Base-by-base conservation (phyloP, 2,888 invertebrate species). In the Acrobeloides nanus region DNA sequence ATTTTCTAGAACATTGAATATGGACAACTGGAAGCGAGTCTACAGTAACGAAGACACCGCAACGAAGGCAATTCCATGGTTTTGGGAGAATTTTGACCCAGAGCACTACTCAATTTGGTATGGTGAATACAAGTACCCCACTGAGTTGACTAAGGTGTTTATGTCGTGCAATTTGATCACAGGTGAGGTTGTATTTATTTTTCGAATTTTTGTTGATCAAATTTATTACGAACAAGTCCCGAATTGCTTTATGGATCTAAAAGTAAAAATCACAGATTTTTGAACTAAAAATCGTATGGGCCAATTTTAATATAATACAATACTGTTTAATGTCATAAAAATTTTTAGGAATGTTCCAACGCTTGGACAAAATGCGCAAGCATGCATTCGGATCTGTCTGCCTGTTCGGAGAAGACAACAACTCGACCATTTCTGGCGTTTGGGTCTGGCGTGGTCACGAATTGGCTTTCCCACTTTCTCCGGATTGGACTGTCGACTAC, bases 371-470 rank as follows among this genome's bases (percentile, higher is more conserved):
- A 80, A 85, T 97, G 87, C 84, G 92, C 68, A 97, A 97, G 80
- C 84, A 86, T 74, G 86, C 90, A 2, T 95, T 97, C 77, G 89
- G 86, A 45, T 92, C 90, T 10, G 84, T 87, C 63, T 86, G 87
- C 74, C 81, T 97, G 53, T 95, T 93, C 77, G 95, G 97, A 23
- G 81, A 81, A 42, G 89, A 93, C 79, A 84, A 88, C 76, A 81
- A 90, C 79, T 89, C 85, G 75, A 81, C 84, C 71, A 95, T 97
- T 76, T 88, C 89, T 34, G 97, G 93, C 54, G 80, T 97, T 73
- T 99, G 95, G 95, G 83, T 93, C 63, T 99, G 95, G 95, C 84
- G 86, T 75, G 95, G 95, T 17, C 88, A 87, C 43, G 85, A 88
- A 20, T 82, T 97, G 47, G 93, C 85, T 64, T 97, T 97, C 73